Conservation (phyloP, 1,140 invertebrate species). For the Ips typographus region DNA sequence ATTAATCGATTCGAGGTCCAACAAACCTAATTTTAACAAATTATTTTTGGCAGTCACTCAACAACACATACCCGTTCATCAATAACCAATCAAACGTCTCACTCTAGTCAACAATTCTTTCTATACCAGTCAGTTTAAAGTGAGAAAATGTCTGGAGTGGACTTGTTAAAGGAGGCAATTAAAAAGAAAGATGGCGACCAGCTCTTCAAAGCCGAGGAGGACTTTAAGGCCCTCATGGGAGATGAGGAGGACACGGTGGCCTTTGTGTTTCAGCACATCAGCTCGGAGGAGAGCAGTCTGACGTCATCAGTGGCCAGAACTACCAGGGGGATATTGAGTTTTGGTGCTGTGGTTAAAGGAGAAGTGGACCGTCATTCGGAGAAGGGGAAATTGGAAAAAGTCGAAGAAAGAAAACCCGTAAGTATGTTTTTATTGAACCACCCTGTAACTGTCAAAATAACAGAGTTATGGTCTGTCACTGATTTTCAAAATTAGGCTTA, state of each 20-base stretch:
- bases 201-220: conserved; percentile 26
- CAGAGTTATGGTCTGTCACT: too few species aligned
- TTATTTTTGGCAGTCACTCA: too few species aligned
- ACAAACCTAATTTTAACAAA: too few species aligned
- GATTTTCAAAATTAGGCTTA: background rate
- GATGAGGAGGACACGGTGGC: conserved; percentile 31
- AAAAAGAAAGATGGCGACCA: conserved; percentile 33
- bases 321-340: conserved; percentile 29
- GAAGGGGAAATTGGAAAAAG: background rate
- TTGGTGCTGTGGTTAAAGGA: conserved; percentile 30
- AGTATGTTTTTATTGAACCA: background rate
- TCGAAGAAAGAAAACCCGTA: conserved; percentile 26
- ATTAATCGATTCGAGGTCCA: too few species aligned
- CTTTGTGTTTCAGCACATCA: conserved; percentile 34
- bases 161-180: conserved; percentile 24
- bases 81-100: too few species aligned
- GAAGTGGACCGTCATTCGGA: conserved; percentile 21
- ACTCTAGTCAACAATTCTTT: too few species aligned
- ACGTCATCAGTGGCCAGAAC: conserved; percentile 25
- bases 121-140: too few species aligned
- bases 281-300: conserved; percentile 19
- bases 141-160: conserved; percentile 4
- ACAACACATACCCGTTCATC: too few species aligned
- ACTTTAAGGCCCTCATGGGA: conserved; percentile 31
- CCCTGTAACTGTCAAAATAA: too few species aligned